Percentiles rank a stretch among this genome's conserved stretches.
Evolutionary conservation across 2,113 vertebrate genomes (phyloP).

Genomic region (Megaceryle maxima): DNA sequence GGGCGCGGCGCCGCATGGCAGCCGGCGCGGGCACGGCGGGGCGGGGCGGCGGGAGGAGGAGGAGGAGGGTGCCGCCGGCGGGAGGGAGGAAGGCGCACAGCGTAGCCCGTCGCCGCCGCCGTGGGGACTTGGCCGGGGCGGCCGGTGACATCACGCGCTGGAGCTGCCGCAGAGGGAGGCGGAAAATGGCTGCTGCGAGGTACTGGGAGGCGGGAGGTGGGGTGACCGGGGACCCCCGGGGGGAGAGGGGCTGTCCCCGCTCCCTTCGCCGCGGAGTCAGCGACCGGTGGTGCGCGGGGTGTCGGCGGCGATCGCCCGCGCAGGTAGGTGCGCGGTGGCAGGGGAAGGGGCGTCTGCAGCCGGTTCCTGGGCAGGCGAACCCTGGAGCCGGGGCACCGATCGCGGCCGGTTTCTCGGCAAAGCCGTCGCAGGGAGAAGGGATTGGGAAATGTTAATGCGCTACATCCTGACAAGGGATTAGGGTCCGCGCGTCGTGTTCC

Average conservation of each 20-base stretch:
- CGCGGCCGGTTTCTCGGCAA: too few species aligned
- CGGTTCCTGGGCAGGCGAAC: background rate
- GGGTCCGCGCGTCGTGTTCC: background rate
- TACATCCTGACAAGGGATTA: background rate
- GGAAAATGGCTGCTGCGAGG: conserved; percentile 68
- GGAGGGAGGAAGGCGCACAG: background rate
- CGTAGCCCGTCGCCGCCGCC: background rate
- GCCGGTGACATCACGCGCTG: conserved; percentile 59
- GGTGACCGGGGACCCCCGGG: background rate
- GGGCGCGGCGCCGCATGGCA: background rate
- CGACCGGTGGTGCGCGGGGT: background rate
- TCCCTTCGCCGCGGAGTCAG: background rate
- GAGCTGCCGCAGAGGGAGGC: conserved; percentile 39
- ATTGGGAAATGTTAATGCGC: accelerated
- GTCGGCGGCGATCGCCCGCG: background rate
- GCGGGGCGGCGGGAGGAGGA: background rate
- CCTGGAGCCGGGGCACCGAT: background rate
- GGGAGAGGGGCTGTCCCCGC: background rate
- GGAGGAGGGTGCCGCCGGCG: background rate
- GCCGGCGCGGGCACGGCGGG: background rate
- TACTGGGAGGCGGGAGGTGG: background rate
- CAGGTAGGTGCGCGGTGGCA: background rate
- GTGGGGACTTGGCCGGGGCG: background rate
- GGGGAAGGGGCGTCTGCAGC: background rate
- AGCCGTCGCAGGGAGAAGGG: background rate